These are phyloP conservation scores for Candoia aspera DNA, from an alignment of 2,113 vertebrate genomes.

Conservation along the genomic window DNA sequence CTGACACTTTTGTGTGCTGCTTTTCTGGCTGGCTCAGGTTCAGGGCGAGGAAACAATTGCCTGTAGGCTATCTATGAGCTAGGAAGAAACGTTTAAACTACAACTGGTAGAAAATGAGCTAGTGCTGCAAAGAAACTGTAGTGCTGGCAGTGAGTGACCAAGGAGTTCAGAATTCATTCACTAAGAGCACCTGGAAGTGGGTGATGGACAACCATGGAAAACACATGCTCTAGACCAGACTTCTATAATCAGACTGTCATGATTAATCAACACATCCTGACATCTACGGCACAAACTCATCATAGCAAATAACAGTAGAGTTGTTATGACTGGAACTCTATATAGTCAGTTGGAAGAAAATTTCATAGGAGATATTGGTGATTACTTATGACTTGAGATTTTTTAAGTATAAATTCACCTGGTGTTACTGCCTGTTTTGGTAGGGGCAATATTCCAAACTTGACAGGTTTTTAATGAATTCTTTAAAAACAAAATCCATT, in stretches of 20 bases:
- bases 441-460: neutral
- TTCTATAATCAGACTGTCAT: neutral
- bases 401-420: neutral
- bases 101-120: neutral
- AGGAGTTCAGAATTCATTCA: neutral
- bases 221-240: neutral
- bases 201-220: neutral
- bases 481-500: too few species aligned
- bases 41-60: neutral
- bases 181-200: neutral
- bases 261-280: neutral
- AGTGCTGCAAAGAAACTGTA: neutral
- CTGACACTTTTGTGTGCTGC: neutral
- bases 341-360: neutral
- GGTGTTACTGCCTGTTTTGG: neutral
- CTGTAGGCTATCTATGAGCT: neutral
- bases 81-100: neutral
- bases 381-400: neutral
- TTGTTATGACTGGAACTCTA: neutral
- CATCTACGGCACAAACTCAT: neutral
- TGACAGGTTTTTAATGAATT: neutral
- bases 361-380: neutral
- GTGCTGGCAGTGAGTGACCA: neutral
- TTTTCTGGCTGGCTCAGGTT: neutral
- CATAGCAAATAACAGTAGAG: neutral